phyloP scores from a whole-genome alignment of 2,888 invertebrate genomes.

The Lithodes maja region DNA sequence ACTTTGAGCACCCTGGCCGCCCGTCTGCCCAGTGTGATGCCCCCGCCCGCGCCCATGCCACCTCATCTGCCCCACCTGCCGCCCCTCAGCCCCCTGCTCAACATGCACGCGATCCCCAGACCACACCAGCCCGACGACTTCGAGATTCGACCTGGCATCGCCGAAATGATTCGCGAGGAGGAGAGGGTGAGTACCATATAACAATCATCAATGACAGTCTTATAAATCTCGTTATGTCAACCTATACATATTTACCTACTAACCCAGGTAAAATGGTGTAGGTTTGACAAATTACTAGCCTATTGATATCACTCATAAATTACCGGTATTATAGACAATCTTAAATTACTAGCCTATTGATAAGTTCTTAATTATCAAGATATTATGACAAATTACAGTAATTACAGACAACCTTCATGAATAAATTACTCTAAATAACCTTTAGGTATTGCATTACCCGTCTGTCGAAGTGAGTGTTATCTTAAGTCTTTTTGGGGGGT shows the following conservation, averaged over 20 bases:
- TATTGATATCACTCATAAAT: too few relatives aligned
- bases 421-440: neutral
- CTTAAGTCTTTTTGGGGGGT: too few relatives aligned
- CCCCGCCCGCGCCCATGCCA: constrained; percentile 74
- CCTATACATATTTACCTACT: too few relatives aligned
- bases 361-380: too few relatives aligned
- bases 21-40: constrained; percentile 68
- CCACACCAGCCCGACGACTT: constrained; percentile 81
- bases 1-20: constrained; percentile 73
- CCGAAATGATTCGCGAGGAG: constrained; percentile 97
- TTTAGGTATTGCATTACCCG: too few relatives aligned
- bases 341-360: too few relatives aligned
- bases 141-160: constrained; percentile 95
- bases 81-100: constrained; percentile 73
- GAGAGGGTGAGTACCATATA: constrained; percentile 81
- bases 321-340: too few relatives aligned
- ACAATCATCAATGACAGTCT: neutral
- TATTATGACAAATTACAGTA: too few relatives aligned
- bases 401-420: neutral
- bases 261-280: too few relatives aligned
- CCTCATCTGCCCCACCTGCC: constrained; percentile 71
- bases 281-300: too few relatives aligned
- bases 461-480: too few relatives aligned
- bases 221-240: too few relatives aligned
- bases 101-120: constrained; percentile 74